Base-by-base conservation (phyloP, 1,140 invertebrate genomes). In the Bombus terrestris region DNA sequence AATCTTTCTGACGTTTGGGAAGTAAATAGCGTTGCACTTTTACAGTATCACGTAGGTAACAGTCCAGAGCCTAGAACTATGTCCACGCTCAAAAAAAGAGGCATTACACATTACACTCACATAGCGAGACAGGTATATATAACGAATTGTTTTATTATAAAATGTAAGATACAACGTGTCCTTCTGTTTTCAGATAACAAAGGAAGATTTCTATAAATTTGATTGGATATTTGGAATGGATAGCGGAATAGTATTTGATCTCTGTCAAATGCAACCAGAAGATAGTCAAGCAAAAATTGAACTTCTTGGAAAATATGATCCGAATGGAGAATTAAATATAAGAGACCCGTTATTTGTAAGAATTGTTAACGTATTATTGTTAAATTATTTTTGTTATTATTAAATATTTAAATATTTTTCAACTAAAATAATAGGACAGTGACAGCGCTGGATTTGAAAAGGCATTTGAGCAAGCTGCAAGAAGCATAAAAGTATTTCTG, bases 141-240 rank as follows among this genome's bases (percentile, higher is more conserved):
- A 94, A 92, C 22, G 83, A 39, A n/a, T 57, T n/a, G 39, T 35
- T 47, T 43, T 66, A 64, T 25, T 64, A 32, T 4, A 68, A 59
- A 77, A 25, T 71, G 32, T 25, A 37, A 72, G 1, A 35, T 47
- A 77, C 47, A 37, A 77, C 10, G 15, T 37, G 25, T 66, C 5
- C 1, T 80, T n/a, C 43, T 91, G 97, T 41, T 79, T 88, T 64
- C 22, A 93, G 96, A 96, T 98, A 66, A 96, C 92, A n/a, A 92
- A 94, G 74, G 94, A 96, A 41, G 98, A 99, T 93, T 98, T 98
- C 90, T 92, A 96, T 22, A 94, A 96, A 12, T 99, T 97, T 93
- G 97, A 98, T 93, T 98, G 96, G 92, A 98, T 99, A 83, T 98
- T 99, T 95, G 98, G 98, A 37, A 99, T 99, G 98, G 98, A 99